Evolutionary conservation across 2,113 vertebrate genomes (phyloP), one percentile per base, ranked within the genome.

Genomic region (Clarias magur): DNA sequence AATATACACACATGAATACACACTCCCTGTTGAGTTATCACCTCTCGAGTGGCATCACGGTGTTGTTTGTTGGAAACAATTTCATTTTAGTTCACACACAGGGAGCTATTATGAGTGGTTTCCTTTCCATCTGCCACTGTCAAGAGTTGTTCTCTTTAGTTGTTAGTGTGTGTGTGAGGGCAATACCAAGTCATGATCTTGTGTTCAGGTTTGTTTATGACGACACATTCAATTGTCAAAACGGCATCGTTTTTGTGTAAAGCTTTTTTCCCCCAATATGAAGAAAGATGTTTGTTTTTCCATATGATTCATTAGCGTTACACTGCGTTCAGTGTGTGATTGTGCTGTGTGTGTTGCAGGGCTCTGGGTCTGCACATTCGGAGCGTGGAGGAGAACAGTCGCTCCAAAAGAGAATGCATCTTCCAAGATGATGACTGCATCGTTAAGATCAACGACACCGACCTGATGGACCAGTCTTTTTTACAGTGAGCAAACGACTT

Each of bases 391-490:
- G 97, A 97, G 89, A 96, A 96, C 88, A 99, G 98, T 91, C 96
- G 97, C 84, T 97, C 97, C 38, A 96, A 95, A 87, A 96, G 94
- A 88, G 97, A 99, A 85, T 96, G 94, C 17, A 93, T 99, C 72
- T 97, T 99, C 91, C 94, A 96, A 48, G 97, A 98, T 89, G 97
- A 98, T 4, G 97, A 99, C 88, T 98, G 98, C 91, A 99, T 99
- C 81, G 95, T 99, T 79, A 97, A 93, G 94, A 99, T 99, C 93
- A 99, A 98, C 93, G 94, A 93, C 11, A 94, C 95, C 17, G 95
- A 97, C 88, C 97, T 99, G 80, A 92, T 95, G 92, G 97, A 99
- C 94, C 97, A 97, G 95, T 96, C 97, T 0, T 99, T 99, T 92
- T 95, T 95, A 93, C 97, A 98, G 97, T 99, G 93, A 97, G 98